Evolutionary conservation across 1,140 invertebrate species (phyloP).

Genomic region (Diprion similis): DNA sequence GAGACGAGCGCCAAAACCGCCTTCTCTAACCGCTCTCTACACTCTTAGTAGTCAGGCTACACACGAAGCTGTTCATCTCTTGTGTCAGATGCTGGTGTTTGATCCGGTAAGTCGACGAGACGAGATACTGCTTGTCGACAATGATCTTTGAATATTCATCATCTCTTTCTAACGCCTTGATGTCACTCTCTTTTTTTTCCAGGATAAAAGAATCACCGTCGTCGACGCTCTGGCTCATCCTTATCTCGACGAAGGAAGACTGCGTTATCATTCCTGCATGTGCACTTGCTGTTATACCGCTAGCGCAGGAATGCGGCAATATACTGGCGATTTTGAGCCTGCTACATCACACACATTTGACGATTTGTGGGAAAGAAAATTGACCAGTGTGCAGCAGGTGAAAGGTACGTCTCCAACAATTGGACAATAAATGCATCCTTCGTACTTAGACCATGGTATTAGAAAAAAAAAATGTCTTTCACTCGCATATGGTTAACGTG

Average conservation of each 20-base stretch:
- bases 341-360: conserved; percentile 87
- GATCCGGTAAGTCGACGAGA: conserved; percentile 82
- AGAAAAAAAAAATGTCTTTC: too few species aligned
- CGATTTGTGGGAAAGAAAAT: conserved; percentile 93
- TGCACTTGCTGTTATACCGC: conserved; percentile 95
- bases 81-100: conserved; percentile 98
- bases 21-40: conserved; percentile 89
- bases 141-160: too few species aligned
- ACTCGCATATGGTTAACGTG: neutral
- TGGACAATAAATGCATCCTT: neutral
- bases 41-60: conserved; percentile 91
- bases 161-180: too few species aligned
- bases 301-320: conserved; percentile 79
- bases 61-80: conserved; percentile 96
- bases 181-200: conserved; percentile 29
- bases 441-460: conserved; percentile 28
- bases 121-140: neutral
- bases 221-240: conserved; percentile 94
- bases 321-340: conserved; percentile 93
- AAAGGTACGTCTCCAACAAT: conserved; percentile 74
- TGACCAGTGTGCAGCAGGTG: conserved; percentile 90
- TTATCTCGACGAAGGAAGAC: conserved; percentile 95
- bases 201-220: conserved; percentile 94
- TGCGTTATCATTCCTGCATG: conserved; percentile 99
- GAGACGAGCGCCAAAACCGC: conserved; percentile 85